Evolutionary conservation across 2,797 vertebrate genomes (phyloP).

Genomic region (Erpetoichthys calabaricus): DNA sequence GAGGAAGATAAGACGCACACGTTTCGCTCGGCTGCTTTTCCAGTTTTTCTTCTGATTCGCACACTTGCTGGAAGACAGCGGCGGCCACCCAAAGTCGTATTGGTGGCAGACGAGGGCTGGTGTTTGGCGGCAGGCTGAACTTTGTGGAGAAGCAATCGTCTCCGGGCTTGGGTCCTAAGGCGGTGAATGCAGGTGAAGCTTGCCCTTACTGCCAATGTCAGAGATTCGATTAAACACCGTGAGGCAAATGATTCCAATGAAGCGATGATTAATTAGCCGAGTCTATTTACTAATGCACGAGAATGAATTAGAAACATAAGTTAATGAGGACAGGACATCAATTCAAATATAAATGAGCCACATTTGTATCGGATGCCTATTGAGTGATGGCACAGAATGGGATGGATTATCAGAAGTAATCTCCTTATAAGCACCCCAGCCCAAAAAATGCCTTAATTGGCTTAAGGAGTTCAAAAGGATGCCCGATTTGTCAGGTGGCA

Average conservation of each 20-base stretch:
- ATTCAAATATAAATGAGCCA: conserved; percentile 99
- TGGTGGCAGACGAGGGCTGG: too few species aligned
- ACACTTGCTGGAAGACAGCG: too few species aligned
- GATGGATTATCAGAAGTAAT: conserved; percentile 81
- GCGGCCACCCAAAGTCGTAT: too few species aligned
- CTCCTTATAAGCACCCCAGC: conserved; percentile 73
- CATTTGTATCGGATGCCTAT: conserved; percentile 89
- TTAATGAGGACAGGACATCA: conserved; percentile 98
- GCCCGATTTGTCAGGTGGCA: too few species aligned
- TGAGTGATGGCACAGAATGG: conserved; percentile 84
- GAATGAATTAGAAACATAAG: conserved; percentile 98
- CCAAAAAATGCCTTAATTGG: too few species aligned
- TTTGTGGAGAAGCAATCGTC: neutral
- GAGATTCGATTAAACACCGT: conserved; percentile 65
- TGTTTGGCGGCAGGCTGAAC: too few species aligned
- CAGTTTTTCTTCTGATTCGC: too few species aligned
- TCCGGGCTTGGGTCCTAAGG: conserved; percentile 13
- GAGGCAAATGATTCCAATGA: conserved; percentile 92
- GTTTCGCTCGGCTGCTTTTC: too few species aligned
- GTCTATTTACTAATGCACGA: conserved; percentile 89
- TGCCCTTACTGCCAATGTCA: conserved; percentile 88
- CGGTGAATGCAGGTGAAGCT: conserved; percentile 55
- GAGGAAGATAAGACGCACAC: too few species aligned
- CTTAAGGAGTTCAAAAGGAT: too few species aligned
- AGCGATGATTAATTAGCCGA: conserved; percentile 92